Percentiles rank a stretch among this genome's conserved stretches.
Conservation (phyloP, 2,888 invertebrate species). For the Amaurobius ferox region DNA sequence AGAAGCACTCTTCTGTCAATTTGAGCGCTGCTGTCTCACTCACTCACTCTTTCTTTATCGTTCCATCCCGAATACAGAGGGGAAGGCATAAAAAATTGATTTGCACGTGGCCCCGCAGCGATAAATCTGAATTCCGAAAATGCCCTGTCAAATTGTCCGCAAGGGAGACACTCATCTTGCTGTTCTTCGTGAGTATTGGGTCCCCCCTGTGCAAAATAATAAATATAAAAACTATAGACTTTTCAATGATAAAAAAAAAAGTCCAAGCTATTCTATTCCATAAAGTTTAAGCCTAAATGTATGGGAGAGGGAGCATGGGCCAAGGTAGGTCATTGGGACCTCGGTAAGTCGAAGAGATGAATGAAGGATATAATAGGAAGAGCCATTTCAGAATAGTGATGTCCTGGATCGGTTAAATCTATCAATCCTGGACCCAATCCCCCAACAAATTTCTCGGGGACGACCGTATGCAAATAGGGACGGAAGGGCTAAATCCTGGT, state of each 20-base stretch:
- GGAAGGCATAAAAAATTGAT: conserved; percentile 72
- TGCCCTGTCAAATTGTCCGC: conserved; percentile 73
- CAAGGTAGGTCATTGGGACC: conserved; percentile 44
- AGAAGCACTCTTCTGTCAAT: conserved; percentile 63
- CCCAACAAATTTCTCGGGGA: conserved; percentile 2
- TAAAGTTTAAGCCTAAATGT: background rate
- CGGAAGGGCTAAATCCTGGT: conserved; percentile 36
- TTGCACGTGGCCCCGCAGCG: conserved; percentile 69
- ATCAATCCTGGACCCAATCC: conserved; percentile 54
- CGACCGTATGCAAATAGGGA: conserved; percentile 48
- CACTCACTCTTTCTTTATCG: background rate
- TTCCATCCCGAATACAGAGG: background rate
- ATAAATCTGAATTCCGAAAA: conserved; percentile 73
- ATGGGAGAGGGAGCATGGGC: background rate
- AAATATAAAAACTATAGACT: conserved; percentile 20
- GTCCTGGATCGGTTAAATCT: conserved; percentile 47
- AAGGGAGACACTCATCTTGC: conserved; percentile 72
- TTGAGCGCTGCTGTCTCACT: conserved; percentile 52
- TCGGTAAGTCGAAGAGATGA: conserved; percentile 43
- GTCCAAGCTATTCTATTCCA: background rate
- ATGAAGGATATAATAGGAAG: conserved; percentile 46
- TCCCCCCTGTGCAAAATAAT: conserved; percentile 10
- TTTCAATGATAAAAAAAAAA: conserved; percentile 34
- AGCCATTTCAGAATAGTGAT: conserved; percentile 27
- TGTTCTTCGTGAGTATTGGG: conserved; percentile 15